phyloP scores from a whole-genome alignment of 2,888 invertebrate genomes.

The Seladonia tumulorum region DNA sequence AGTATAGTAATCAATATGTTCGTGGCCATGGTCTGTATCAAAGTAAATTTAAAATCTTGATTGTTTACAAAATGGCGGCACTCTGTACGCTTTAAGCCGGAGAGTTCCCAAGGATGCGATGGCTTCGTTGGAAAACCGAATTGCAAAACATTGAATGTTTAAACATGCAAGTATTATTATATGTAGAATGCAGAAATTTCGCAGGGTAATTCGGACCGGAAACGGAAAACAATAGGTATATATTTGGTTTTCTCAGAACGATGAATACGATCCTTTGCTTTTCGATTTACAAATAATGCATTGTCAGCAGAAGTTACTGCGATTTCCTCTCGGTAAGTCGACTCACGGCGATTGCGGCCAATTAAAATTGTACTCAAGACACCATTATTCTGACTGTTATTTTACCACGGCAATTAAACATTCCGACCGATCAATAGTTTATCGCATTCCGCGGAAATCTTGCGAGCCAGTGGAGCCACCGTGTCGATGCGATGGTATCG shows the following conservation, averaged over 20 bases:
- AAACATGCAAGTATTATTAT: background rate
- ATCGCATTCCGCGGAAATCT: background rate
- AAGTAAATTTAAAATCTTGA: too few relatives aligned
- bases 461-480: background rate
- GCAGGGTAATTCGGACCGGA: background rate
- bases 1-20: too few relatives aligned
- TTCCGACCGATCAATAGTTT: constrained; percentile 12
- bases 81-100: too few relatives aligned
- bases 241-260: background rate
- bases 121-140: too few relatives aligned
- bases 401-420: constrained; percentile 36
- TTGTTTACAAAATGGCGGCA: too few relatives aligned
- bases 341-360: background rate
- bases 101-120: too few relatives aligned
- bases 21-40: too few relatives aligned
- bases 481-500: constrained; percentile 14
- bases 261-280: background rate
- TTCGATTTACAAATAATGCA: background rate
- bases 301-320: background rate
- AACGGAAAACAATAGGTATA: background rate
- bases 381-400: constrained; percentile 18
- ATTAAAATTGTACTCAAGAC: background rate
- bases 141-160: background rate
- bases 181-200: too few relatives aligned
- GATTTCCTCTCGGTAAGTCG: background rate